Evolutionary conservation across 1,140 invertebrate genomes (phyloP).

Genomic region (Steinernema feltiae): DNA sequence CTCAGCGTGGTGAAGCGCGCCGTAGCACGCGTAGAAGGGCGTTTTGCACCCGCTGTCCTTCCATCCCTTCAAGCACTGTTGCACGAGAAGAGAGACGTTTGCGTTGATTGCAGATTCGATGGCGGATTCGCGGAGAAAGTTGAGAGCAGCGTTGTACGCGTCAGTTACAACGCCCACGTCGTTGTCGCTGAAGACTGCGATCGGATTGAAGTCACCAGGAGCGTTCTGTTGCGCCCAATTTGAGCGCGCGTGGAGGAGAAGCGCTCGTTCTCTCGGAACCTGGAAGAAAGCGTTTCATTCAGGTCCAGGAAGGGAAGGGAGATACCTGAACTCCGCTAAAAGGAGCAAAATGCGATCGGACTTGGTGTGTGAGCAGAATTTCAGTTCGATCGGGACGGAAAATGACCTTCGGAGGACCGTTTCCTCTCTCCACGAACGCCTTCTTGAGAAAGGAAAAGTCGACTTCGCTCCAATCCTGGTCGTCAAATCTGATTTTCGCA

Average conservation of each 20-base stretch:
- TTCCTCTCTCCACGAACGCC: neutral
- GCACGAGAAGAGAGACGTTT: neutral
- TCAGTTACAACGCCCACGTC: neutral
- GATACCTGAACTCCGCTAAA: neutral
- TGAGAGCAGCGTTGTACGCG: too few species aligned
- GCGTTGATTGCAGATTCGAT: neutral
- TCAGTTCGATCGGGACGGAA: neutral
- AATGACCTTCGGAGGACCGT: neutral
- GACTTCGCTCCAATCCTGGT: neutral
- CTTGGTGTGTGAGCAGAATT: neutral
- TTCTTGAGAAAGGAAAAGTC: neutral
- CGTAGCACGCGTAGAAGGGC: conserved; percentile 9
- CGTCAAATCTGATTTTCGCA: neutral
- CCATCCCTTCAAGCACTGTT: neutral
- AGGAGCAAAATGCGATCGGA: neutral
- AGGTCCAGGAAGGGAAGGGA: neutral
- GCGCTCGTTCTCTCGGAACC: neutral
- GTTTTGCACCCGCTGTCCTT: conserved; percentile 8
- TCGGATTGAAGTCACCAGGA: neutral
- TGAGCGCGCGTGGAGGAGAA: neutral
- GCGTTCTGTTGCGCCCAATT: neutral
- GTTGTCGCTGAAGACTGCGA: neutral
- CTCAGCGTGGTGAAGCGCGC: neutral
- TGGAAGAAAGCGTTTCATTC: neutral
- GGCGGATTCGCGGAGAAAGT: neutral